Evolutionary conservation across 2,888 invertebrate genomes (phyloP).

Genomic region (Phyllotreta cruciferae): DNA sequence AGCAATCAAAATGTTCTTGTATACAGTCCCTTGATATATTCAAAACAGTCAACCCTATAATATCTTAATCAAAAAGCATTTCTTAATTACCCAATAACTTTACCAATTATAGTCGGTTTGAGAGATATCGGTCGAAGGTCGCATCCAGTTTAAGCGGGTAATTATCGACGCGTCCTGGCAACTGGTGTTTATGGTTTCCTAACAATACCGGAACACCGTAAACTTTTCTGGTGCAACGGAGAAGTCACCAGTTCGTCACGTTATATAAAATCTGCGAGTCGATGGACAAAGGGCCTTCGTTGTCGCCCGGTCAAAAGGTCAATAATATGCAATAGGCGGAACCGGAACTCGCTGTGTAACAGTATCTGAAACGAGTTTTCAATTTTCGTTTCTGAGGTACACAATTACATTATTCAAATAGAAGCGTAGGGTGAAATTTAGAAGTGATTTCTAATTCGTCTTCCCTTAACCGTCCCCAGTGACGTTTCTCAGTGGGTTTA

Average conservation of each 20-base stretch:
- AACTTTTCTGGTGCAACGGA: slow-evolving; percentile 3
- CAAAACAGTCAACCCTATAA: too few species aligned
- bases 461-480: slow-evolving; percentile 23
- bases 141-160: too few species aligned
- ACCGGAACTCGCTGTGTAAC: slow-evolving; percentile 55
- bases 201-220: slow-evolving; percentile 10
- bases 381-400: slow-evolving; percentile 50
- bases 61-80: too few species aligned
- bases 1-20: too few species aligned
- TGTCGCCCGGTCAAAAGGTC: slow-evolving; percentile 44
- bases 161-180: too few species aligned
- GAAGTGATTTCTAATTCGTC: slow-evolving; percentile 41
- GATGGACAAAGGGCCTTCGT: slow-evolving; percentile 31
- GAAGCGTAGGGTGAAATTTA: slow-evolving; percentile 30
- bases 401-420: slow-evolving; percentile 39
- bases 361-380: slow-evolving; percentile 57
- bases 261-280: slow-evolving; percentile 25
- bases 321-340: slow-evolving; percentile 52
- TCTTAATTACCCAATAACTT: too few species aligned
- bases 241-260: slow-evolving; percentile 16
- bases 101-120: too few species aligned
- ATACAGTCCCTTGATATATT: too few species aligned
- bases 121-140: too few species aligned
- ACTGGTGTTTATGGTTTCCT: background rate
- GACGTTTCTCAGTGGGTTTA: slow-evolving; percentile 34